Base-by-base conservation (phyloP, 2,797 vertebrate genomes). In the Alcedo atthis region DNA sequence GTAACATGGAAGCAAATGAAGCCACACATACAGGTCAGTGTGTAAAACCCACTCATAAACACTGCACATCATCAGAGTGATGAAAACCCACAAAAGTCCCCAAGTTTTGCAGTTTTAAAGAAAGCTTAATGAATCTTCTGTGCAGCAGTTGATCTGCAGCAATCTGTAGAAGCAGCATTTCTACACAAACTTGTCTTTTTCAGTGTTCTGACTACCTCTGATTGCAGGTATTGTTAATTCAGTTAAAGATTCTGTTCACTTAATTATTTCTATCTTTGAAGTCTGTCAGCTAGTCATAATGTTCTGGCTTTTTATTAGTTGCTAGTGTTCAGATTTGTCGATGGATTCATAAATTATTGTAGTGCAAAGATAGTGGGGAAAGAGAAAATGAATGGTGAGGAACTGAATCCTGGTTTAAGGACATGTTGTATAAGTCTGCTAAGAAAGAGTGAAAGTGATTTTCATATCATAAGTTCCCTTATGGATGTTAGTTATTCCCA, bases 1-100 rank as follows among this genome's bases (percentile, higher is more conserved):
- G 95, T 99, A 48, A 99, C 99, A 4, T 99, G 99, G 99, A 99
- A 99, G 86, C 98, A 99, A 83, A 98, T 99, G 98, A 99, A 99
- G 88, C 99, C 99, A 1, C 99, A 99, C 93, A 99, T 99, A 94
- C 98, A 98, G 98, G 99, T 99, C 20, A 81, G 97, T 91, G 33
- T 18, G 51, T 90, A 83, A 82, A 94, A 66, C 35, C 26, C 32
- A 28, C 14, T n/a, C 18, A 8, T 71, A 67, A 80, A 46, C 33
- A 48, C 6, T 49, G 15, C 17, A 35, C 42, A 12, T 58, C 30
- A 54, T 77, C 51, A 84, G 54, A 18, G 17, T 25, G 21, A 20
- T 75, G 15, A 54, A 78, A 26, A 1, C 7, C 2, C 16, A 3
- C 30, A 6, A 20, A 45, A 7, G 12, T 9, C 13, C 4, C n/a